Conservation (phyloP, 2,797 vertebrate genomes). For the Clamator glandarius region DNA sequence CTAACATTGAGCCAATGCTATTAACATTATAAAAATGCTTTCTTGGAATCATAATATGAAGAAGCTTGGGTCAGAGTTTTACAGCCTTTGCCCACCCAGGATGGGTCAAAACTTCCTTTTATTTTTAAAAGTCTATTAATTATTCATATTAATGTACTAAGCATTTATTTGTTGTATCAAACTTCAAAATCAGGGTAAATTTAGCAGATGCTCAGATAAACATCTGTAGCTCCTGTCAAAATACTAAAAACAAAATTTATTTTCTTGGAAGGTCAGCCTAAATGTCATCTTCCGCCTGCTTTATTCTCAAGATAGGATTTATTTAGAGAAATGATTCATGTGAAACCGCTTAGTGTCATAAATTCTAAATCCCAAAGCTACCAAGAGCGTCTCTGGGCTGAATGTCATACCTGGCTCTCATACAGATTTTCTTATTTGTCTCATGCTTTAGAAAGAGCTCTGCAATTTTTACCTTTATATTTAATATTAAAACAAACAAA, state of each 20-base stretch:
- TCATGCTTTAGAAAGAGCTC: background rate
- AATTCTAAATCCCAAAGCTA: constrained; percentile 10
- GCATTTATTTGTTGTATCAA: background rate
- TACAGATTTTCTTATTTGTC: background rate
- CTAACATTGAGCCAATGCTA: background rate
- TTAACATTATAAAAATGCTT: background rate
- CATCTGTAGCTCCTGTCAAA: constrained; percentile 8
- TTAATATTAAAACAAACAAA: background rate
- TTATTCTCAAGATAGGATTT: constrained; percentile 10
- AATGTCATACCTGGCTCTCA: background rate
- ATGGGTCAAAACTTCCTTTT: background rate
- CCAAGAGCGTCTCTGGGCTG: background rate
- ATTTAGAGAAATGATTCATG: constrained; percentile 2
- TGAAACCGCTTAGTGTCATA: background rate
- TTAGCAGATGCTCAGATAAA: constrained; percentile 20
- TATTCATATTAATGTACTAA: background rate
- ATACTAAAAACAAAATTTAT: constrained; percentile 32
- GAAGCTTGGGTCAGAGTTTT: background rate
- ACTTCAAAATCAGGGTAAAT: background rate
- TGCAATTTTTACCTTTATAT: background rate
- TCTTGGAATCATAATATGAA: background rate
- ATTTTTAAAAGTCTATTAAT: background rate
- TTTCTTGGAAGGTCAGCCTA: constrained; percentile 37
- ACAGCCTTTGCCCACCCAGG: background rate
- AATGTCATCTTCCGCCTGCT: background rate